Evolutionary conservation across 2,797 vertebrate species (phyloP).

Genomic region (Podargus strigoides): DNA sequence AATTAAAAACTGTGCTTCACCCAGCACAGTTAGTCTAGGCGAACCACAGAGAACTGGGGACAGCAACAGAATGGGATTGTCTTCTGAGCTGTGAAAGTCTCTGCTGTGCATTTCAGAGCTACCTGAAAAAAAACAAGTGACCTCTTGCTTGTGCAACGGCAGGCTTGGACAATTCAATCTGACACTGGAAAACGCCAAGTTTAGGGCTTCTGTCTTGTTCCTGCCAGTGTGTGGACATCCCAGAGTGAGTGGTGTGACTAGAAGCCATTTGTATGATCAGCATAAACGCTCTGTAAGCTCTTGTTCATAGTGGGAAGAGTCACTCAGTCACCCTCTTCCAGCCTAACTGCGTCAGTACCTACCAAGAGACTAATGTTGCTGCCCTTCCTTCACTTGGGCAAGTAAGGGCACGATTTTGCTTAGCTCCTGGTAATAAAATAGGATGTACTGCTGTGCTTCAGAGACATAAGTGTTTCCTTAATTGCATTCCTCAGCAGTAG

Average conservation of each 20-base stretch:
- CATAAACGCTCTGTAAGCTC: not conserved
- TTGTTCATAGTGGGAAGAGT: not conserved
- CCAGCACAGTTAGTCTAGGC: not conserved
- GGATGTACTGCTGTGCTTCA: not conserved
- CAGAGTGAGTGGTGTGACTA: not conserved
- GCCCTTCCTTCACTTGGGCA: not conserved
- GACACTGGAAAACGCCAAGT: not conserved
- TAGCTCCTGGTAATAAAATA: not conserved
- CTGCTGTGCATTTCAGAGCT: not conserved
- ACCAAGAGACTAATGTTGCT: not conserved
- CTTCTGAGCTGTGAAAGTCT: not conserved
- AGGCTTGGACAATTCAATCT: not conserved
- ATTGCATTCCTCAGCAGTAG: conserved; percentile 14
- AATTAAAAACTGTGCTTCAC: not conserved
- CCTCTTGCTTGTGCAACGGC: not conserved
- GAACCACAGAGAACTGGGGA: not conserved
- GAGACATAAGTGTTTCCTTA: not conserved
- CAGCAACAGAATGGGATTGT: not conserved
- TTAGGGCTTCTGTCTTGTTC: not conserved
- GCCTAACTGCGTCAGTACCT: not conserved
- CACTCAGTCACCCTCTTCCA: not conserved
- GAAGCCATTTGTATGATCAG: not conserved
- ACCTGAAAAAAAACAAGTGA: not conserved
- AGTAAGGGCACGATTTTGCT: conserved; percentile 14
- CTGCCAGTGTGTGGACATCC: fast-evolving